A percentile compares a stretch with the other conserved stretches of the same genome.
phyloP scores from a whole-genome alignment of 2,888 invertebrate species.

The Caenorhabditis plicata region DNA sequence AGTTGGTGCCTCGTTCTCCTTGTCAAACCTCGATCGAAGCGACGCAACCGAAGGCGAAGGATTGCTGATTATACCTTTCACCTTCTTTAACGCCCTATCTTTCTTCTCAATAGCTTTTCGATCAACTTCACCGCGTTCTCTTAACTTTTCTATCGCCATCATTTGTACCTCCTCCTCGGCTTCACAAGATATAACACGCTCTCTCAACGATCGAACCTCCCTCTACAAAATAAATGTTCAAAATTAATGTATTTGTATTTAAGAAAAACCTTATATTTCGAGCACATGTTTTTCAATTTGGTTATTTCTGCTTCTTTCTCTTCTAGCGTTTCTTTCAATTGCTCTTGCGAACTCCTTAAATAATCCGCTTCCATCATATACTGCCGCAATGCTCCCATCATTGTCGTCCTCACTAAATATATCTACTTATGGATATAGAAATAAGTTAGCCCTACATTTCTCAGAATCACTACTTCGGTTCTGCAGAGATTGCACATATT shows the following conservation, averaged over 20 bases:
- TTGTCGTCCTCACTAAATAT: slow-evolving; percentile 18
- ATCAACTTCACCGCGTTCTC: slow-evolving; percentile 21
- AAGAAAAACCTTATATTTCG: slow-evolving; percentile 10
- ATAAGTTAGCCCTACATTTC: too few species aligned
- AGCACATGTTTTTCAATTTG: slow-evolving; percentile 15
- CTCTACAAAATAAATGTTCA: slow-evolving; percentile 19
- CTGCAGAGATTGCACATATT: too few species aligned
- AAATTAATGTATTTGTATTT: neutral
- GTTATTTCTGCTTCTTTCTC: slow-evolving; percentile 19
- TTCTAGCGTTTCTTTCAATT: slow-evolving; percentile 10
- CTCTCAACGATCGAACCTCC: slow-evolving; percentile 41
- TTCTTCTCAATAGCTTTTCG: slow-evolving; percentile 18
- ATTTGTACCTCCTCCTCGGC: slow-evolving; percentile 37
- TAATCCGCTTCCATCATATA: slow-evolving; percentile 35
- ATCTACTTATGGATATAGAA: neutral
- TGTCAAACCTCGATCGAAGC: slow-evolving; percentile 33
- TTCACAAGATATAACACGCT: slow-evolving; percentile 43
- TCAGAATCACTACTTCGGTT: too few species aligned
- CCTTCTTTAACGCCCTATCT: slow-evolving; percentile 23
- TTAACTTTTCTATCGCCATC: slow-evolving; percentile 27
- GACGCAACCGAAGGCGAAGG: slow-evolving; percentile 33
- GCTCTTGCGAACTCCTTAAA: slow-evolving; percentile 4
- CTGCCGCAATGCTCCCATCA: slow-evolving; percentile 10
- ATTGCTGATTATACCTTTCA: slow-evolving; percentile 27
- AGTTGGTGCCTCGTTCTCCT: slow-evolving; percentile 21